Percentiles rank a stretch among this genome's conserved stretches.
These are phyloP conservation scores for Chromobotia macracanthus DNA, from an alignment of 2,797 vertebrate species.

Conservation along the genomic window DNA sequence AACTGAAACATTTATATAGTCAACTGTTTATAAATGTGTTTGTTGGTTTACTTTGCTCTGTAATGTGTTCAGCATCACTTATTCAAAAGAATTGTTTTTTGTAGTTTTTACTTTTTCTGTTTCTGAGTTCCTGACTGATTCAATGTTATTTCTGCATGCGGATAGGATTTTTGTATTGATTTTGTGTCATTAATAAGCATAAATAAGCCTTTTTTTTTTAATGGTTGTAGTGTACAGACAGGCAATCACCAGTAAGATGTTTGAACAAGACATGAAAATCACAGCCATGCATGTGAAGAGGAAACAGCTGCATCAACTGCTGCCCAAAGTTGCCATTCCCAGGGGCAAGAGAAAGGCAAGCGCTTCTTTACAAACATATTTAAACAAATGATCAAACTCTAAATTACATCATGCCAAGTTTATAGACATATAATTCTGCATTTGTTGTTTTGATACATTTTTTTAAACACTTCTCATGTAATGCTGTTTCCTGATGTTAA, in stretches of 20 bases:
- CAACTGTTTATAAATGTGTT: no score
- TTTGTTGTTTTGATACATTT: not conserved
- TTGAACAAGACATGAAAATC: conserved; percentile 89
- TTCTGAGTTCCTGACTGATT: no score
- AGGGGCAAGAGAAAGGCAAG: conserved; percentile 82
- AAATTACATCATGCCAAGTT: not conserved
- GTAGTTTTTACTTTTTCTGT: no score
- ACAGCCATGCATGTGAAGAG: conserved; percentile 86
- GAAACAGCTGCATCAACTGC: conserved; percentile 84
- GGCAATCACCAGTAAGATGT: conserved; percentile 89
- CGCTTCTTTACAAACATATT: no score
- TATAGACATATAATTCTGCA: not conserved
- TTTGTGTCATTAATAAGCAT: not conserved
- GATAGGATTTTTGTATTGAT: not conserved
- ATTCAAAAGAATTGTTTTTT: no score
- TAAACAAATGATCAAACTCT: no score
- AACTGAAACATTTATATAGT: not conserved
- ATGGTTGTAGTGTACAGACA: conserved; percentile 83
- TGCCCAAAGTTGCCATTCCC: conserved; percentile 83
- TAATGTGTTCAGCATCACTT: no score
- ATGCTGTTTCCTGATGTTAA: not conserved
- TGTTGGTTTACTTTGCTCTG: no score
- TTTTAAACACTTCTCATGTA: not conserved
- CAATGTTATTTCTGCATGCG: no score
- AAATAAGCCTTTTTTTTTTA: conserved; percentile 4